These are phyloP conservation scores for Coregonus sp. DNA, from an alignment of 2,797 vertebrate genomes.

Conservation along the genomic window DNA sequence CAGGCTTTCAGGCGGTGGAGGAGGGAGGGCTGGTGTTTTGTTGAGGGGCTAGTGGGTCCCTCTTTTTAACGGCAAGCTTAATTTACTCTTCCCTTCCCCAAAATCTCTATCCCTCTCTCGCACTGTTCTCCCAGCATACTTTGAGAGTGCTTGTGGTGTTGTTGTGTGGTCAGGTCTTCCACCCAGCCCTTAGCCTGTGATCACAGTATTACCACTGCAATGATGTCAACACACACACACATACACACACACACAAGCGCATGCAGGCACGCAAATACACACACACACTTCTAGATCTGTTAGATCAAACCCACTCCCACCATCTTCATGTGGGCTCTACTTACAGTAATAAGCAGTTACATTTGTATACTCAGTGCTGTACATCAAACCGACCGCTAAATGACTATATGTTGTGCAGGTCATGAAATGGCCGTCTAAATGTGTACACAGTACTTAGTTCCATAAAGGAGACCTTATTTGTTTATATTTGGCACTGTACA, in stretches of 20 bases:
- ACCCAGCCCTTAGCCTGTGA: neutral
- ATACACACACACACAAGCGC: neutral
- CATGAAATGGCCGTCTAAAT: neutral
- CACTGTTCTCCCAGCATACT: neutral
- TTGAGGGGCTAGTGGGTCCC: too few relatives aligned
- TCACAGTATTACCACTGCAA: neutral
- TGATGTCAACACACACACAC: neutral
- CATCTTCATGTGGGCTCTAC: neutral
- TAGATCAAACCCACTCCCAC: constrained; percentile 17
- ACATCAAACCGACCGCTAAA: neutral
- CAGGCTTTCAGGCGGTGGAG: constrained; percentile 14
- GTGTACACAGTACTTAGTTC: neutral
- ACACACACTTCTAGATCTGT: constrained; percentile 10
- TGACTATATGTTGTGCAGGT: neutral
- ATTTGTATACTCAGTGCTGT: neutral
- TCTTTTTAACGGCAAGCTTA: too few relatives aligned
- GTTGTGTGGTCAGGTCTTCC: neutral
- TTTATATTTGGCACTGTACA: neutral
- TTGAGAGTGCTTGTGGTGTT: neutral
- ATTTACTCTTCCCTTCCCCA: too few relatives aligned
- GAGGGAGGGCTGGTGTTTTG: constrained; percentile 7
- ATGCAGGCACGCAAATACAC: constrained; percentile 2
- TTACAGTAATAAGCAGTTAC: neutral
- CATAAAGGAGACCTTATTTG: neutral
- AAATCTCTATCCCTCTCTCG: neutral